These are phyloP conservation scores for Papilio machaon DNA, from an alignment of 1,140 invertebrate species.

Conservation along the genomic window DNA sequence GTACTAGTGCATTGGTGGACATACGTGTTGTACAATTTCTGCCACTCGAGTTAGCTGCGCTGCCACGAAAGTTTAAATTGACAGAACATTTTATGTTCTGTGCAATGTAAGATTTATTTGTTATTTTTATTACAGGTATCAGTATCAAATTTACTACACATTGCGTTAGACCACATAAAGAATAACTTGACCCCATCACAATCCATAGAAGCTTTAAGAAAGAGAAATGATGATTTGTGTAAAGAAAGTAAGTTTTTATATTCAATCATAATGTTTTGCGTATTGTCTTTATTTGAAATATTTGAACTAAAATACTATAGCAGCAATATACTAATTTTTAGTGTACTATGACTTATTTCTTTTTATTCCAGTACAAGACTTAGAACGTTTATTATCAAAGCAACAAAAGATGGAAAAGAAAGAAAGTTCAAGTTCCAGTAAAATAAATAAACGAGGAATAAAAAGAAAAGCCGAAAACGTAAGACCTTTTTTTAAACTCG, in stretches of 20 bases:
- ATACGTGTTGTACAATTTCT: too few species aligned
- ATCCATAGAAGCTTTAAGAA: constrained; percentile 8
- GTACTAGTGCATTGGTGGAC: too few species aligned
- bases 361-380: not conserved
- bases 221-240: constrained; percentile 7
- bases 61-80: too few species aligned
- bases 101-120: not conserved
- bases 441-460: constrained; percentile 11
- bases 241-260: constrained; percentile 30
- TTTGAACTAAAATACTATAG: too few species aligned
- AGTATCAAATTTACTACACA: not conserved
- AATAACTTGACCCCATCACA: not conserved
- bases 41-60: too few species aligned
- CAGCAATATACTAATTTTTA: not conserved
- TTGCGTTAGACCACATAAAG: not conserved
- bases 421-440: constrained; percentile 1
- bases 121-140: constrained; percentile 15
- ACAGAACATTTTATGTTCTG: too few species aligned
- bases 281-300: not conserved
- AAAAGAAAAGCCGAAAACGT: constrained; percentile 9
- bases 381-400: not conserved
- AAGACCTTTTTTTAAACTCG: not conserved
- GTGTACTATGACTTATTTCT: not conserved
- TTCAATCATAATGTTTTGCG: not conserved
- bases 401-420: not conserved